Conservation (phyloP, 2,888 invertebrate genomes). For the Ligdia adustata region DNA sequence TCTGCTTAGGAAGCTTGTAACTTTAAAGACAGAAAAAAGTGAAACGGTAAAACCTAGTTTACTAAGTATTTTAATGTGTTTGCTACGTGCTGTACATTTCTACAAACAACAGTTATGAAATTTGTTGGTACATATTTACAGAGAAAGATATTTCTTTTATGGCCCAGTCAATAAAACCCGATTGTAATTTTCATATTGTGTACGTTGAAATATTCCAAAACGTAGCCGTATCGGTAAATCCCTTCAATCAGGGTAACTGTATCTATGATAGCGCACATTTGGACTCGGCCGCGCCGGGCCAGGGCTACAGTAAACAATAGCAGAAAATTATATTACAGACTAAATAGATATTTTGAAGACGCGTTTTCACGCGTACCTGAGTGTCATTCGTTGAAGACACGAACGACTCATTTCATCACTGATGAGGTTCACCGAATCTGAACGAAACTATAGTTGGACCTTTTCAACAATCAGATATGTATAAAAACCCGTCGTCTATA, state of each 20-base stretch:
- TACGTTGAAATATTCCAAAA: conserved; percentile 8
- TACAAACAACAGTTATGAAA: background rate
- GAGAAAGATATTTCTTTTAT: too few relatives aligned
- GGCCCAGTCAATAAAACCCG: background rate
- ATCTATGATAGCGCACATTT: conserved; percentile 51
- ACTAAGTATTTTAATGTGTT: too few relatives aligned
- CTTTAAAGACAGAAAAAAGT: background rate
- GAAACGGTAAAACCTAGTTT: background rate
- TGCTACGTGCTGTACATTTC: too few relatives aligned
- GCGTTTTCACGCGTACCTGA: too few relatives aligned
- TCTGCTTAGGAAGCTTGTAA: background rate
- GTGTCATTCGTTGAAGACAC: too few relatives aligned
- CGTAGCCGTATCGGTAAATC: conserved; percentile 12
- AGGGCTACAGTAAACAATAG: conserved; percentile 28
- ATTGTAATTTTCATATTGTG: conserved; percentile 4
- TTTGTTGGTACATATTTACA: background rate
- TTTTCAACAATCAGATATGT: too few relatives aligned
- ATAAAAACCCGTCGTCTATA: too few relatives aligned
- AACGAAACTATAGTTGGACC: too few relatives aligned
- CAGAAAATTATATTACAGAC: background rate
- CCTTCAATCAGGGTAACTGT: conserved; percentile 51
- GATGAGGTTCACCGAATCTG: too few relatives aligned
- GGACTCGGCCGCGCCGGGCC: conserved; percentile 27
- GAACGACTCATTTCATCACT: too few relatives aligned
- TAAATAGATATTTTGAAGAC: too few relatives aligned